Percentiles rank a stretch among this genome's conserved stretches.
These are phyloP conservation scores for Lepidochitona cinerea DNA, from an alignment of 2,888 invertebrate genomes.

Conservation along the genomic window DNA sequence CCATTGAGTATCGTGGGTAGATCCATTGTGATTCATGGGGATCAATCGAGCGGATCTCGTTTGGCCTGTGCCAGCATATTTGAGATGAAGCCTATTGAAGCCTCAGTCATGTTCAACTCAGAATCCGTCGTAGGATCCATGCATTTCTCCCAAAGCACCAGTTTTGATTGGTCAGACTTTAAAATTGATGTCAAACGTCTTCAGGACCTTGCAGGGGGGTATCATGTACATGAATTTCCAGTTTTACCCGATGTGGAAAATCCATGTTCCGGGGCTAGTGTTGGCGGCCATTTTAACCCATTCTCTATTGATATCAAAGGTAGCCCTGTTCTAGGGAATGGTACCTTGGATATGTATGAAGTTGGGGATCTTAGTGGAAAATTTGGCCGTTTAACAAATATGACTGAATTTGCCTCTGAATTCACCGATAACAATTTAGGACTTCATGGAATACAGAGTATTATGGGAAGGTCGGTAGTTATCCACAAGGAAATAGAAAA, in stretches of 20 bases:
- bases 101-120: neutral
- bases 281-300: constrained; percentile 20
- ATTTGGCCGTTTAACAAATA: constrained; percentile 16
- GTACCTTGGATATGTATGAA: constrained; percentile 81
- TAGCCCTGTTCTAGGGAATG: constrained; percentile 10
- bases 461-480: constrained; percentile 89
- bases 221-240: constrained; percentile 83
- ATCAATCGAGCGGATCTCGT: constrained; percentile 81
- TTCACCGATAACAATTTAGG: constrained; percentile 85
- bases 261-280: constrained; percentile 16
- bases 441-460: constrained; percentile 84
- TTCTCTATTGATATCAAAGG: neutral
- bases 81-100: constrained; percentile 12
- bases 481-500: constrained; percentile 78
- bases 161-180: constrained; percentile 4
- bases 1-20: constrained; percentile 82
- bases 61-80: constrained; percentile 82
- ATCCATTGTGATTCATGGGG: constrained; percentile 89
- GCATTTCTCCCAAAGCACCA: constrained; percentile 8
- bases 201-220: constrained; percentile 77
- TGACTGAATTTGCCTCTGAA: constrained; percentile 67
- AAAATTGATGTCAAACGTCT: constrained; percentile 84
- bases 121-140: constrained; percentile 5
- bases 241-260: constrained; percentile 43
- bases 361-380: constrained; percentile 85